These are phyloP conservation scores for Ischnus inquisitorius DNA, from an alignment of 2,888 invertebrate species.

Conservation along the genomic window DNA sequence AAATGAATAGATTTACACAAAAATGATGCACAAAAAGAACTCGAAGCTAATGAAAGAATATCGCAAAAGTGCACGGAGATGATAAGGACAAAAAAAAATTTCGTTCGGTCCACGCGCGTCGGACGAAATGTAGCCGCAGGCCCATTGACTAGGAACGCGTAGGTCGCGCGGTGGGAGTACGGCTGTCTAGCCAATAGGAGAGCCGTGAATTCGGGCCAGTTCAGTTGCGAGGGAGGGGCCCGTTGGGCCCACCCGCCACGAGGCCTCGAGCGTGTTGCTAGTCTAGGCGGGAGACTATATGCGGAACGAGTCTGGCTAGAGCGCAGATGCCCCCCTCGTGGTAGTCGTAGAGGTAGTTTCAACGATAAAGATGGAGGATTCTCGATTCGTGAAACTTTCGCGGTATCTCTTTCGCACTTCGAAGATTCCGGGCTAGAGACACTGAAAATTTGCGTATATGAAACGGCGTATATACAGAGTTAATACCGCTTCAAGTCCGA, in stretches of 20 bases:
- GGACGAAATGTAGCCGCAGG: constrained; percentile 18
- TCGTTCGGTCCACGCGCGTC: background rate
- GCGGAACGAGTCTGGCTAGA: constrained; percentile 27
- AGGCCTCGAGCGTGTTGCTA: constrained; percentile 31
- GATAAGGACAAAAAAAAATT: background rate
- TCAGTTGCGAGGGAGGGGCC: constrained; percentile 61
- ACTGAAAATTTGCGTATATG: background rate
- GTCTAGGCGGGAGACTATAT: constrained; percentile 56
- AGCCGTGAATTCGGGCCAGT: constrained; percentile 62
- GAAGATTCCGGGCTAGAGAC: background rate
- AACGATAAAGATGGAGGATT: constrained; percentile 46
- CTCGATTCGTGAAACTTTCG: constrained; percentile 48
- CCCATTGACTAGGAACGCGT: constrained; percentile 19
- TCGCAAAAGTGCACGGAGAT: background rate
- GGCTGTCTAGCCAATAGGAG: constrained; percentile 49
- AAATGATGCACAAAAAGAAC: too few species aligned
- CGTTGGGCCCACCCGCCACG: constrained; percentile 46
- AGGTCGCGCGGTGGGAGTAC: constrained; percentile 34
- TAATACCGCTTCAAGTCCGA: constrained; percentile 33
- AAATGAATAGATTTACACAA: too few species aligned
- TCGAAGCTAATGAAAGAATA: background rate
- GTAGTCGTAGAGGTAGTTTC: background rate
- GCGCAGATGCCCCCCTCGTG: constrained; percentile 11
- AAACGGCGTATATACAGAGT: background rate
- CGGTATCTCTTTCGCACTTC: constrained; percentile 26